These are phyloP conservation scores for Calephelis perditalis DNA, from an alignment of 2,888 invertebrate genomes.

Conservation along the genomic window DNA sequence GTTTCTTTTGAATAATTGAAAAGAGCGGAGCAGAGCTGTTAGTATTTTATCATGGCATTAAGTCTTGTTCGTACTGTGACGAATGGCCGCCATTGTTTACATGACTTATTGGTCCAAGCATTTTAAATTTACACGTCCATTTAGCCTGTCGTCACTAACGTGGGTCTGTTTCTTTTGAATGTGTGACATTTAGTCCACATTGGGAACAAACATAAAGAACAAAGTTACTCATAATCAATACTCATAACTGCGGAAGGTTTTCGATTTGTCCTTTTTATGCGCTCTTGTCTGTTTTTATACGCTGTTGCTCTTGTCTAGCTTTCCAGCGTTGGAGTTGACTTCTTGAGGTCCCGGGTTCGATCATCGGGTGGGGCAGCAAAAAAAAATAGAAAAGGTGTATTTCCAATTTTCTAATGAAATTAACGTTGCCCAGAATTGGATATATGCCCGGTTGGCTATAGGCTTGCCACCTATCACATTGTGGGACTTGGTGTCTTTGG, in stretches of 20 bases:
- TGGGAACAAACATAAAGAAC: constrained; percentile 12
- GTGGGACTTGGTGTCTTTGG: too few relatives aligned
- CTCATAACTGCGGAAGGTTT: not conserved
- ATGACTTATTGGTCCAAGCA: constrained; percentile 19
- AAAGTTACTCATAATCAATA: not conserved
- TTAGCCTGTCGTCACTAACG: constrained; percentile 23
- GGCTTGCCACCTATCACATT: too few relatives aligned
- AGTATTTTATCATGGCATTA: constrained; percentile 45
- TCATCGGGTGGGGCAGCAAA: too few relatives aligned
- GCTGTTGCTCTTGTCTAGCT: too few relatives aligned
- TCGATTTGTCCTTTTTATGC: too few relatives aligned
- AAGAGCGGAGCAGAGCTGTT: constrained; percentile 39
- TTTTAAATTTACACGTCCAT: constrained; percentile 19
- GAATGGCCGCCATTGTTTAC: constrained; percentile 39
- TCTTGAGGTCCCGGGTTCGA: too few relatives aligned
- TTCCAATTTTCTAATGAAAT: too few relatives aligned
- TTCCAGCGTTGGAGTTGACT: too few relatives aligned
- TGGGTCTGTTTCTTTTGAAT: constrained; percentile 18
- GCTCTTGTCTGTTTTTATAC: too few relatives aligned
- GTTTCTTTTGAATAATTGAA: constrained; percentile 13
- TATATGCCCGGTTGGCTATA: too few relatives aligned
- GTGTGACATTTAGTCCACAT: constrained; percentile 21
- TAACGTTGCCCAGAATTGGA: too few relatives aligned
- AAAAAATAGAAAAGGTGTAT: too few relatives aligned
- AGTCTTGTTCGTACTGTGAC: constrained; percentile 40